Percentiles rank a stretch among this genome's conserved stretches.
phyloP scores from a whole-genome alignment of 2,113 vertebrate genomes.

The Smithornis capensis region DNA sequence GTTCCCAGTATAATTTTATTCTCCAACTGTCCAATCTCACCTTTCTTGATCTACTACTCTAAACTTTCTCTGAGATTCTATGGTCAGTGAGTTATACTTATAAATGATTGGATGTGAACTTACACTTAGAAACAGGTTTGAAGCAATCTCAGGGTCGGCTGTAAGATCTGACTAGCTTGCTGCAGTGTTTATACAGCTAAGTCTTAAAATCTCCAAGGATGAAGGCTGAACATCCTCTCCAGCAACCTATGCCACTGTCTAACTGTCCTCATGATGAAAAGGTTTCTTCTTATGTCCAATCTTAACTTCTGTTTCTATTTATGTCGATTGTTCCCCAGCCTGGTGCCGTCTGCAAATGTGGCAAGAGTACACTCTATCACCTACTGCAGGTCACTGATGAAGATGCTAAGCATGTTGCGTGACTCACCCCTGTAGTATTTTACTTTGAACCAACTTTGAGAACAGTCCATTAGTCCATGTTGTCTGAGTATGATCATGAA shows the following conservation, averaged over 20 bases:
- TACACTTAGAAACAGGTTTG: neutral
- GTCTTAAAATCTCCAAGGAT: neutral
- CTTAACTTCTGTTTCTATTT: neutral
- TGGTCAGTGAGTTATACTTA: neutral
- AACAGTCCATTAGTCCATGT: neutral
- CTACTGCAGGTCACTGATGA: neutral
- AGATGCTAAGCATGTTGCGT: neutral
- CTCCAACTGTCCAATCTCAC: neutral
- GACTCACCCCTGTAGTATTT: neutral
- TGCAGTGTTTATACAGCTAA: neutral
- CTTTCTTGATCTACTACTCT: neutral
- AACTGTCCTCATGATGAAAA: neutral
- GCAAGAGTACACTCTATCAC: neutral
- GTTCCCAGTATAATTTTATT: constrained; percentile 22
- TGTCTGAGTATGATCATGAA: neutral
- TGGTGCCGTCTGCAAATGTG: neutral
- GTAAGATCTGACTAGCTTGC: neutral
- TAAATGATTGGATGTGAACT: neutral
- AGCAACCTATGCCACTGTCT: neutral
- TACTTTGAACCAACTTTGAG: neutral
- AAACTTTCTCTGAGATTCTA: neutral
- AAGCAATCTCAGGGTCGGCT: neutral
- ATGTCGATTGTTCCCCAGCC: neutral
- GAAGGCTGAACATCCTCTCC: neutral
- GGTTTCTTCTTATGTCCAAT: neutral